Base-by-base conservation (phyloP, 1,140 invertebrate species). In the Drosophila pruinosa region DNA sequence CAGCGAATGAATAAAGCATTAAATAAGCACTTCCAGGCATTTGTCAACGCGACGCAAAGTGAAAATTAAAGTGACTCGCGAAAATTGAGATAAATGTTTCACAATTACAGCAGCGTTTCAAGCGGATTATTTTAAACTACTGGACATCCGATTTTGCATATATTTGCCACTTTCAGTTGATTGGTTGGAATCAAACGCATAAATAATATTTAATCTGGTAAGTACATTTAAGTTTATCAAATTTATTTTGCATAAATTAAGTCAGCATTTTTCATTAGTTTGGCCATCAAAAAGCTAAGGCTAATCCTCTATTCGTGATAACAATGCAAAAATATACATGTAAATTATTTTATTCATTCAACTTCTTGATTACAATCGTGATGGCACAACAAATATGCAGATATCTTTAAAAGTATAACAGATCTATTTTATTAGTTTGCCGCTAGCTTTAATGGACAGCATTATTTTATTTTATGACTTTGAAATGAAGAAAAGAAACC, bases 1-100 rank as follows among this genome's bases (percentile, higher is more conserved):
- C 79, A 70, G 80, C 80, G 65, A 61, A 82, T 86, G 82, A 89
- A 86, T 86, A 86, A 89, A 61, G 59, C 76, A 88, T 86, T 79
- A 81, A 82, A 78, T 78, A 88, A 86, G 74, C 78, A 76, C 82
- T 81, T 63, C 26, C 81, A 76, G 78, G 81, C 80, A 85, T 75
- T 86, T 83, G 80, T 85, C 72, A 69, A 38, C 54, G 31, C 43
- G 21, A 24, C 63, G 54, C 72, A 75, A 82, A 88, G 82, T 86
- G 82, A 77, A 82, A 86, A 82, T 72, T 75, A 38, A 86, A 88
- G 75, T 88, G 82, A 72, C 63, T 73, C 24, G 73, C 54, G 82
- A 78, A 62, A 72, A 88, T 88, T 78, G 67, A 78, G 59, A 82
- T 73, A 86, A 88, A 82, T 86, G 78, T 74, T 47, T 14, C 8